Evolutionary conservation across 1,140 invertebrate genomes (phyloP).

Genomic region (Lineus longissimus): DNA sequence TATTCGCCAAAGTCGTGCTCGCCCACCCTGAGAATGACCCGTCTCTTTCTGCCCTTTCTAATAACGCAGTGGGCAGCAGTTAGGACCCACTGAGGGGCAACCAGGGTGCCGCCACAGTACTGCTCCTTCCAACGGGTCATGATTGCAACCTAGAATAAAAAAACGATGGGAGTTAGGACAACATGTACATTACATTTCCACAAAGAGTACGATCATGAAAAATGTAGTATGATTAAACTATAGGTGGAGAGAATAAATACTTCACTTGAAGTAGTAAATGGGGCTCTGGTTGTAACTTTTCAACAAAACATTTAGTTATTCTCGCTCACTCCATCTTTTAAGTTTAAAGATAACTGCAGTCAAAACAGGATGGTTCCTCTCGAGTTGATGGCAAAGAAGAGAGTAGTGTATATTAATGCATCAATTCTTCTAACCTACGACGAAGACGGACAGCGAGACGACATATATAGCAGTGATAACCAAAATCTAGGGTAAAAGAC

Average conservation of each 20-base stretch:
- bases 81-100: conserved; percentile 80
- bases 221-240: not conserved
- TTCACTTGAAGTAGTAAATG: not conserved
- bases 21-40: conserved; percentile 75
- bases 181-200: not conserved
- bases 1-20: conserved; percentile 81
- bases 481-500: no score
- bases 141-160: conserved; percentile 70
- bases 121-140: conserved; percentile 75
- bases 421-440: no score
- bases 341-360: no score
- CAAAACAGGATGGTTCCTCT: no score
- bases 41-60: conserved; percentile 51
- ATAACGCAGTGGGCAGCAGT: conserved; percentile 88
- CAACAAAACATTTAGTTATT: no score
- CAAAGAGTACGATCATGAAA: not conserved
- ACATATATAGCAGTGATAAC: no score
- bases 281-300: not conserved
- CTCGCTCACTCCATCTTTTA: no score
- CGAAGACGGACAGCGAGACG: no score
- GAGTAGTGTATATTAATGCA: no score
- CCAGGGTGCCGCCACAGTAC: conserved; percentile 86
- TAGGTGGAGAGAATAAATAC: not conserved
- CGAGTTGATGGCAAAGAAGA: no score
- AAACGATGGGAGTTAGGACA: not conserved